These are phyloP conservation scores for Drosophila arawakana DNA, from an alignment of 1,140 invertebrate genomes.

Conservation along the genomic window DNA sequence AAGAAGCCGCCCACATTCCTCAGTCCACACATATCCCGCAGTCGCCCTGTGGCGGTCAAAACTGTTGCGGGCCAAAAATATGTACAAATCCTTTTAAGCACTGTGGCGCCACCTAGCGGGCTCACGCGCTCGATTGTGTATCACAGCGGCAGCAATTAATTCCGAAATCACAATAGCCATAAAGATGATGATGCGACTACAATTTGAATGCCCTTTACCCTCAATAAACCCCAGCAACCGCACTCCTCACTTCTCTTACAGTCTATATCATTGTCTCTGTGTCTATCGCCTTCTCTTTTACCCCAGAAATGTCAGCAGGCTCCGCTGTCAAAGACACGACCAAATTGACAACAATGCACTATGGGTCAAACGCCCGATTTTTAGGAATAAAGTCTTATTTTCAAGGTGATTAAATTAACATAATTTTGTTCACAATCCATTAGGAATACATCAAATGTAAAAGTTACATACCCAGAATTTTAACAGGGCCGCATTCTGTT, in stretches of 20 bases:
- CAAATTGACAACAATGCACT: constrained; percentile 77
- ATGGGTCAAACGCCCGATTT: too few relatives aligned
- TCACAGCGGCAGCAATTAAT: constrained; percentile 72
- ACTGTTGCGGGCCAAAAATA: constrained; percentile 28
- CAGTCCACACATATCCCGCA: neutral
- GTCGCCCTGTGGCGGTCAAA: constrained; percentile 19
- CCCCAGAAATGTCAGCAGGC: neutral
- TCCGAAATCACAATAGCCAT: constrained; percentile 81
- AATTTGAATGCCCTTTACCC: constrained; percentile 68
- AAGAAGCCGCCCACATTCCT: constrained; percentile 18
- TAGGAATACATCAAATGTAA: too few relatives aligned
- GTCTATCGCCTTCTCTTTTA: neutral
- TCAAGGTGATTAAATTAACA: too few relatives aligned
- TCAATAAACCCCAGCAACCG: neutral
- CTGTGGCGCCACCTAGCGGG: constrained; percentile 67
- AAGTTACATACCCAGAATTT: too few relatives aligned
- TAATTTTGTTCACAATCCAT: too few relatives aligned
- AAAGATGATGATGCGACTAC: constrained; percentile 81
- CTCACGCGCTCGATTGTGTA: constrained; percentile 35
- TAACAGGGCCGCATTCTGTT: too few relatives aligned
- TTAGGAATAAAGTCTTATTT: too few relatives aligned
- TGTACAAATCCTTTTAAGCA: constrained; percentile 78
- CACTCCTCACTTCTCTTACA: neutral
- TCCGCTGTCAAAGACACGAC: constrained; percentile 70
- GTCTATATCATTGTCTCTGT: neutral